Evolutionary conservation across 2,888 invertebrate genomes (phyloP), one percentile per base, ranked within the genome.

Genomic region (Pandemis cinnamomeana): DNA sequence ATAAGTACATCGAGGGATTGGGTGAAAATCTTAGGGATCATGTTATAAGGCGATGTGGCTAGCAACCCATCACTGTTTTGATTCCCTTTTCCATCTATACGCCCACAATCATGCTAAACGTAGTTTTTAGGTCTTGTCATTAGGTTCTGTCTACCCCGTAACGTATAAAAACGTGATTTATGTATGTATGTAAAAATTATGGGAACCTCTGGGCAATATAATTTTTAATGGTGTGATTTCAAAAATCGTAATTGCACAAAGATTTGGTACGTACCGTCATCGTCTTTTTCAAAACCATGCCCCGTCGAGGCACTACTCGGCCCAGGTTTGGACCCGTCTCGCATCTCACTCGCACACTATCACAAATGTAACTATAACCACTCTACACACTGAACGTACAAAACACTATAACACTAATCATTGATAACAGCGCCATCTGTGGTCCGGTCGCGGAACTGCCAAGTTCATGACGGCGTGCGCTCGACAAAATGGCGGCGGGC

Each of bases 291-390:
- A 75, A 87, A 84, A 76, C 86, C 88, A 78, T 88, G 90, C 83
- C 88, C 86, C 79, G 87, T 80, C 77, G 87, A 82, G 89, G 90
- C 89, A 83, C 91, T 87, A 84, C 92, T 91, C 67, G 93, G 90
- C 83, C 91, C 90, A 71, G 91, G 85, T 78, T 81, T 91, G 77
- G 89, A 86, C 79, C 91, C 90, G 85, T 93, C 92, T 91, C 92
- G 90, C 93, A 93, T 93, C 77, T 91, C 93, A 91, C 89, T 81
- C 81, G 78, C 84, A 86, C 84, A 85, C 83, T 79, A 79, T 83
- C 83, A 84, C 80, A 84, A 82, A 79, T 77, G 77, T 77, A 80
- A 81, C 81, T 78, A 79, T 78, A 77, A 78, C 69, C 71, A 71
- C 72, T 75, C 76, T 78, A 79, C 84, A 84, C 83, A 78, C 71